Evolutionary conservation across 2,888 invertebrate species (phyloP).

Genomic region (Loripinus fragilis): DNA sequence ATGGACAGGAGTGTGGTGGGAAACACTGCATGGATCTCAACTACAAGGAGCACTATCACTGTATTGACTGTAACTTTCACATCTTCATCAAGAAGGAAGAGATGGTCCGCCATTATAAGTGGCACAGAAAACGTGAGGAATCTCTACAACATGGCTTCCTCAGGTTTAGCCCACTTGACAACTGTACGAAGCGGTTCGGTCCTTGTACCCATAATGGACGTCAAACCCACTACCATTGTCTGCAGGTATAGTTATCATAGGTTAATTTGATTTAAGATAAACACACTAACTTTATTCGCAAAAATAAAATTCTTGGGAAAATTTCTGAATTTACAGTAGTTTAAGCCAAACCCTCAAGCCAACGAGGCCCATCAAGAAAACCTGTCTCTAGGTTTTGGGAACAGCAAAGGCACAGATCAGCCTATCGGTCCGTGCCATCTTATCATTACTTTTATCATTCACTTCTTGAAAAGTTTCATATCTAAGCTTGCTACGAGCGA

Average conservation of each 20-base stretch:
- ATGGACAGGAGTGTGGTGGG: conserved; percentile 92
- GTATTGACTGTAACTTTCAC: conserved; percentile 89
- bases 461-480: too few relatives aligned
- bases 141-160: conserved; percentile 97
- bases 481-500: too few relatives aligned
- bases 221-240: conserved; percentile 98
- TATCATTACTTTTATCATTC: too few relatives aligned
- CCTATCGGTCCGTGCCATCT: too few relatives aligned
- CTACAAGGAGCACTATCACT: conserved; percentile 98
- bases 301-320: too few relatives aligned
- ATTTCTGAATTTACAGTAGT: too few relatives aligned
- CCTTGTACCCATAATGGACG: conserved; percentile 95
- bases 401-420: too few relatives aligned
- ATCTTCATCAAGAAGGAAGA: conserved; percentile 99
- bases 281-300: too few relatives aligned
- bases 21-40: conserved; percentile 94
- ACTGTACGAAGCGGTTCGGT: conserved; percentile 93
- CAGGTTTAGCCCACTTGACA: conserved; percentile 96
- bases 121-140: conserved; percentile 99
- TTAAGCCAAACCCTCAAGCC: too few relatives aligned
- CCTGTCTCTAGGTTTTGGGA: too few relatives aligned
- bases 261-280: too few relatives aligned
- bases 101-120: conserved; percentile 99
- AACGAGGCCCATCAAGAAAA: too few relatives aligned
- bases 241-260: conserved; percentile 90